Conservation (phyloP, 2,888 invertebrate species). For the Mechanitis mazaeus region DNA sequence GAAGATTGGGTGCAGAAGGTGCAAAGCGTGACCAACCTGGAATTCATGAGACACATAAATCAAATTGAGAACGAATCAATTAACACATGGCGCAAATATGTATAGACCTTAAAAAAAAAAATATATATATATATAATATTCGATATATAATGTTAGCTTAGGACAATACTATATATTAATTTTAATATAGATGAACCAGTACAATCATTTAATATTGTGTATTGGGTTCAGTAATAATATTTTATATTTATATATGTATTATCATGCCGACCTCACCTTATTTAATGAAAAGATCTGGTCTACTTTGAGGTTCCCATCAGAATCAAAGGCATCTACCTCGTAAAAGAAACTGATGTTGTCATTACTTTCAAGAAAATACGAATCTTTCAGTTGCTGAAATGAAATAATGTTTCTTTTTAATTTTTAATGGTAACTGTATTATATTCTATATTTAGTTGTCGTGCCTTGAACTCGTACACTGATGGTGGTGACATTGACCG, state of each 20-base stretch:
- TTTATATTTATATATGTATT: background rate
- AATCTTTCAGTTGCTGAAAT: conserved; percentile 75
- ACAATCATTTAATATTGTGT: background rate
- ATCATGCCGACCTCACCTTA: conserved; percentile 70
- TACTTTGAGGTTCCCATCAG: conserved; percentile 83
- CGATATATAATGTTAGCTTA: too few species aligned
- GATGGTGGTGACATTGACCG: too few species aligned
- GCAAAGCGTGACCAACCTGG: conserved; percentile 92
- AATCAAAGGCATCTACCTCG: conserved; percentile 87
- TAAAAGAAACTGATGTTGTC: conserved; percentile 95
- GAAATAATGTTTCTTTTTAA: conserved; percentile 13
- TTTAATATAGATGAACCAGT: too few species aligned
- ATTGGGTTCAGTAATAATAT: background rate
- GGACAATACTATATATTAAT: too few species aligned
- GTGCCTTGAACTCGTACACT: too few species aligned
- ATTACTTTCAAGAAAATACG: conserved; percentile 93
- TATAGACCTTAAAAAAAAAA: too few species aligned
- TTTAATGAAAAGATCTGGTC: conserved; percentile 81
- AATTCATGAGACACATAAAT: background rate
- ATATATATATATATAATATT: too few species aligned
- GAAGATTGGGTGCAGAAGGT: conserved; percentile 87
- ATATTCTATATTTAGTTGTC: too few species aligned
- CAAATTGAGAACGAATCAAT: background rate
- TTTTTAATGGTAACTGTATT: too few species aligned
- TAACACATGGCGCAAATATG: too few species aligned